Evolutionary conservation across 2,888 invertebrate genomes (phyloP).

Genomic region (Sinelater perroti): DNA sequence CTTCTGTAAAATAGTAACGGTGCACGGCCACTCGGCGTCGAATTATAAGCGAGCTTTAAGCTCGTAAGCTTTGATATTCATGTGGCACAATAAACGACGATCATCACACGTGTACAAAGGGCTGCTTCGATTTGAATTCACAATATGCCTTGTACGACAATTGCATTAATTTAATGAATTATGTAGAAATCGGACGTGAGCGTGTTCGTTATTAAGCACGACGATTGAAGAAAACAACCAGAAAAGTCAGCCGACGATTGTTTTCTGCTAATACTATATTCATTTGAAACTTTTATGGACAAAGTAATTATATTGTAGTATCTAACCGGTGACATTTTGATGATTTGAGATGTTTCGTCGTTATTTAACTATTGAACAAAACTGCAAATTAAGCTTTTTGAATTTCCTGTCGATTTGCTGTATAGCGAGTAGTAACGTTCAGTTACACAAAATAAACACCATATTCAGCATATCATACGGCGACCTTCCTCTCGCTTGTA

Average conservation of each 20-base stretch:
- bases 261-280: no score
- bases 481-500: not conserved
- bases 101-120: slow-evolving; percentile 9
- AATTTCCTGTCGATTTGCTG: slow-evolving; percentile 5
- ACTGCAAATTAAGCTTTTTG: slow-evolving; percentile 3
- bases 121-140: slow-evolving; percentile 17
- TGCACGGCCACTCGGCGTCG: not conserved
- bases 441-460: not conserved
- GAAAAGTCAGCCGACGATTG: no score
- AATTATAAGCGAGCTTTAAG: not conserved
- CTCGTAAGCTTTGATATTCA: slow-evolving; percentile 5
- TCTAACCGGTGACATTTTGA: not conserved
- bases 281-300: no score
- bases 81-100: slow-evolving; percentile 1
- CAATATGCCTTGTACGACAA: slow-evolving; percentile 29
- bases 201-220: slow-evolving; percentile 5
- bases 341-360: not conserved
- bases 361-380: not conserved
- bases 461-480: not conserved
- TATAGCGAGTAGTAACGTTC: not conserved
- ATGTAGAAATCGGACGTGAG: slow-evolving; percentile 22
- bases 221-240: slow-evolving; percentile 1
- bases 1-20: not conserved
- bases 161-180: slow-evolving; percentile 32
- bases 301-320: no score